phyloP scores from a whole-genome alignment of 2,113 vertebrate genomes.

The Panthera tigris region DNA sequence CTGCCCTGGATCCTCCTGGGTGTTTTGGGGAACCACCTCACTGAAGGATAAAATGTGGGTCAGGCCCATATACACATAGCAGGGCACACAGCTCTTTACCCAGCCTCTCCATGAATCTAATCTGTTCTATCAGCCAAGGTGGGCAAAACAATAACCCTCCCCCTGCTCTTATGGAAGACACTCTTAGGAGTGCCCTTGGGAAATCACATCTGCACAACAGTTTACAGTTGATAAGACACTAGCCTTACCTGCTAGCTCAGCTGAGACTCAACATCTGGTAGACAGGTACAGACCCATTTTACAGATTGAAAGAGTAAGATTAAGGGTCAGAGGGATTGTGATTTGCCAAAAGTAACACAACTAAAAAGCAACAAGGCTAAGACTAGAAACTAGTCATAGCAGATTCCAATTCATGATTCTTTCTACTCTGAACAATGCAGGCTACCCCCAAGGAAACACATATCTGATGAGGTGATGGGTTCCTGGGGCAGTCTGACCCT shows the following conservation, averaged over 20 bases:
- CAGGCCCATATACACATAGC: background rate
- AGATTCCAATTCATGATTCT: background rate
- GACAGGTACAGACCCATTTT: background rate
- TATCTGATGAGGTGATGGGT: background rate
- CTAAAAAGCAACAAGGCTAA: background rate
- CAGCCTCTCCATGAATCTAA: background rate
- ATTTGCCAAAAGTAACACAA: slow-evolving; percentile 38
- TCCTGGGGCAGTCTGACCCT: background rate
- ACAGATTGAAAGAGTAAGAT: background rate
- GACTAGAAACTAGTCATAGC: background rate
- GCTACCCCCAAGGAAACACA: background rate
- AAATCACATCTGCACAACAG: background rate
- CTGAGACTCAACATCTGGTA: background rate
- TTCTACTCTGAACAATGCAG: background rate
- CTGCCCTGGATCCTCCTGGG: background rate
- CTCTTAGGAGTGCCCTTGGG: background rate
- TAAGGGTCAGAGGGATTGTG: slow-evolving; percentile 14
- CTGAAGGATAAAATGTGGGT: background rate
- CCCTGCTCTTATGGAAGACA: background rate
- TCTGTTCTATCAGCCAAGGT: background rate
- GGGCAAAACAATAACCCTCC: background rate
- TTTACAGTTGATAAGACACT: background rate
- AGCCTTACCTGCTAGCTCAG: background rate
- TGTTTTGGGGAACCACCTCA: background rate
- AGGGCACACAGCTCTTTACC: background rate